These are phyloP conservation scores for Acanthurus tractus DNA, from an alignment of 2,797 vertebrate species.

Conservation along the genomic window DNA sequence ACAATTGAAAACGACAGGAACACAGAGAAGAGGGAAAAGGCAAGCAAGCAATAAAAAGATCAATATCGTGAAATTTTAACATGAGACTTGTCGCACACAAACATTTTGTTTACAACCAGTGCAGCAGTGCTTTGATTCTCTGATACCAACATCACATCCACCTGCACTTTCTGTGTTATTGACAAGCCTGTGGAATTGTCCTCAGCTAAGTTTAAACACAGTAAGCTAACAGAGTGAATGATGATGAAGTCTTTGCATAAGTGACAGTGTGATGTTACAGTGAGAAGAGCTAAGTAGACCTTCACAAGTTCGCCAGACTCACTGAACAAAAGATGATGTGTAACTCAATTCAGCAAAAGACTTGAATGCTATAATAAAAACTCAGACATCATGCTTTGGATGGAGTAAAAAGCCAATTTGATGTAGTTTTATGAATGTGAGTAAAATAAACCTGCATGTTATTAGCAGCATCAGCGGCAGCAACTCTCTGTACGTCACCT, in stretches of 20 bases:
- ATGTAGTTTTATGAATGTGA: too few relatives aligned
- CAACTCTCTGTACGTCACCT: conserved; percentile 79
- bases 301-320: neutral
- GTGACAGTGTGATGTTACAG: neutral
- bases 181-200: neutral
- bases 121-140: neutral
- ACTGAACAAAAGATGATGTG: neutral
- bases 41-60: neutral
- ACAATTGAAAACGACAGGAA: neutral
- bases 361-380: too few relatives aligned
- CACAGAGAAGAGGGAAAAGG: neutral
- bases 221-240: too few relatives aligned
- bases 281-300: neutral
- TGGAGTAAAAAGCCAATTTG: too few relatives aligned
- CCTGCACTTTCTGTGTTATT: neutral
- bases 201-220: neutral
- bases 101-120: neutral
- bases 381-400: too few relatives aligned
- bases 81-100: neutral
- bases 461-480: too few relatives aligned
- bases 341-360: neutral
- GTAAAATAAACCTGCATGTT: too few relatives aligned
- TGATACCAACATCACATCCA: neutral
- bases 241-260: too few relatives aligned
- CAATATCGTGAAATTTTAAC: neutral